phyloP scores from a whole-genome alignment of 2,113 vertebrate species.

The Phylloscopus whistleri region DNA sequence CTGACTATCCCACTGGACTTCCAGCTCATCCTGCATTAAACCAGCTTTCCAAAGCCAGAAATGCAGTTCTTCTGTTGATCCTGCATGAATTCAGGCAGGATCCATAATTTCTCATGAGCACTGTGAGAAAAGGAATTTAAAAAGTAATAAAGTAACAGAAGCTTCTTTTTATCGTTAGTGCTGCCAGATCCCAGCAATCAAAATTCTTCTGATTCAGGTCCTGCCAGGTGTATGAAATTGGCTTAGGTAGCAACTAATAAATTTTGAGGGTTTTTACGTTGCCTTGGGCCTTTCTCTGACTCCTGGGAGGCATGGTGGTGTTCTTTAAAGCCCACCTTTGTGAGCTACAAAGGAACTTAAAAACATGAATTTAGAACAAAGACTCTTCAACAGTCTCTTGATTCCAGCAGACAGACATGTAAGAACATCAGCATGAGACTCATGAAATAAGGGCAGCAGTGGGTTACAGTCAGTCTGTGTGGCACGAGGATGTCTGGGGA shows the following conservation, averaged over 20 bases:
- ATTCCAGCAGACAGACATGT: neutral
- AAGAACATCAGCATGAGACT: neutral
- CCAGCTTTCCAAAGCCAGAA: neutral
- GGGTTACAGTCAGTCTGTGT: neutral
- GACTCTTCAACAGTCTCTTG: neutral
- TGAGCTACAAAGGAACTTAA: neutral
- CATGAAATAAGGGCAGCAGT: neutral
- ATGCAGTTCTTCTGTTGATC: neutral
- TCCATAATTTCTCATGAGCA: fast-evolving
- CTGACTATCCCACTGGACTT: neutral
- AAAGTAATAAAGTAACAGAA: neutral
- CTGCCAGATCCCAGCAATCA: neutral
- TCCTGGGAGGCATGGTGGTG: neutral
- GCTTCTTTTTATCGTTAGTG: neutral
- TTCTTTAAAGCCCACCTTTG: neutral
- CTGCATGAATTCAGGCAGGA: neutral
- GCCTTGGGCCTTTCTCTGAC: neutral
- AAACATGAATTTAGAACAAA: neutral
- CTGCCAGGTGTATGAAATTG: neutral
- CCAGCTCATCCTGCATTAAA: neutral
- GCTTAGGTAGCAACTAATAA: neutral
- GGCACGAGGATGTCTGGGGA: neutral
- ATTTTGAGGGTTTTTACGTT: neutral
- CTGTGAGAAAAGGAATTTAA: neutral
- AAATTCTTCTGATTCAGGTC: neutral